These are phyloP conservation scores for Platysternon megacephalum DNA, from an alignment of 2,113 vertebrate genomes.

Conservation along the genomic window DNA sequence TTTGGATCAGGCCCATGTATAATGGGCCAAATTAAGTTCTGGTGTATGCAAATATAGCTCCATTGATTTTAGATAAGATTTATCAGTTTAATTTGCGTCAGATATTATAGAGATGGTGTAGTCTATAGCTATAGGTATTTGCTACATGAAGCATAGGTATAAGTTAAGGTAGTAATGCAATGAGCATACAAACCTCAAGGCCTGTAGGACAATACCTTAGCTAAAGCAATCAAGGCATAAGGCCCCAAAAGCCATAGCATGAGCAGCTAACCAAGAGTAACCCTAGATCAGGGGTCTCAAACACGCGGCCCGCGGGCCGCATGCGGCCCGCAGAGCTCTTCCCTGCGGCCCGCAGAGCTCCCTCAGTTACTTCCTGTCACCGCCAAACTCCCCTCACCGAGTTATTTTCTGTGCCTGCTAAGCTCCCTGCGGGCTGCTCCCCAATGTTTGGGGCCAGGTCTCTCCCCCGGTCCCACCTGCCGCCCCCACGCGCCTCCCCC, in stretches of 20 bases:
- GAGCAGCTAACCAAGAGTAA: not conserved
- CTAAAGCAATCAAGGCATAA: not conserved
- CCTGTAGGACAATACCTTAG: not conserved
- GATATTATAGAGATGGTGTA: not conserved
- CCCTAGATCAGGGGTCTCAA: too few relatives aligned
- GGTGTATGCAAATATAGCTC: not conserved
- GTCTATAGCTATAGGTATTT: not conserved
- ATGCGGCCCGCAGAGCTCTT: too few relatives aligned
- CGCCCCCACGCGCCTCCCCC: too few relatives aligned
- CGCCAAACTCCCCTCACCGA: too few relatives aligned
- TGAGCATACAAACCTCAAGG: not conserved
- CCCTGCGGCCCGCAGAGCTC: too few relatives aligned
- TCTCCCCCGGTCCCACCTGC: too few relatives aligned
- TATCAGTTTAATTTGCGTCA: not conserved
- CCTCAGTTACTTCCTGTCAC: too few relatives aligned
- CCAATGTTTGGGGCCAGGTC: too few relatives aligned
- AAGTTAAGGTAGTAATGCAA: not conserved
- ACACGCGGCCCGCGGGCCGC: too few relatives aligned
- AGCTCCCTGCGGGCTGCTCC: too few relatives aligned
- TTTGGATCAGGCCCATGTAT: not conserved
- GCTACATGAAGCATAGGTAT: not conserved
- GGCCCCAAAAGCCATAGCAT: not conserved
- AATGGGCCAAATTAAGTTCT: not conserved
- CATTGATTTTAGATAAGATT: not conserved
- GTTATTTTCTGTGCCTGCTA: too few relatives aligned